Evolutionary conservation across 2,797 vertebrate species (phyloP), one percentile per base, ranked within the genome.

Genomic region (Danio tinwini): DNA sequence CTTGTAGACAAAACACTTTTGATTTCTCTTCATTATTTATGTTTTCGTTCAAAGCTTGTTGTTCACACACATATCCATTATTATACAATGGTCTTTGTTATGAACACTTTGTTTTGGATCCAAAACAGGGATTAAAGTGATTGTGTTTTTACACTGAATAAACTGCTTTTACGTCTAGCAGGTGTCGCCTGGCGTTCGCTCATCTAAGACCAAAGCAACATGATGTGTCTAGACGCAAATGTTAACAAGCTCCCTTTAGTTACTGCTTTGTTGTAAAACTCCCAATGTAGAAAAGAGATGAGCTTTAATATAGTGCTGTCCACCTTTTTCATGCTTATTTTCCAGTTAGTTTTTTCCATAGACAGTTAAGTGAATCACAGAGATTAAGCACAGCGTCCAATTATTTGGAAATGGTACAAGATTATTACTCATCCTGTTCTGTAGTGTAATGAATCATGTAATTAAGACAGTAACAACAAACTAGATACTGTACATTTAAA

Each of bases 161-260:
- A 79, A 67, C 74, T 73, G 80, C 69, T 76, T 71, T 85, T 70
- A 58, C 64, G 69, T 83, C 65, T 59, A 69, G 78, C 76, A 81
- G 83, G 65, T 85, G 82, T 49, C 78, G 64, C 76, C 49, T 69
- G 65, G 50, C 61, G 17, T 64, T 61, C 37, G 44, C 7, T 75
- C 17, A 59, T 40, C 39, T 44, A 47, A 85, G 82, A 83, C 83
- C 14, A 68, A 72, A 84, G 58, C 61, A 68, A 61, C 55, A 64
- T 42, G 68, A 17, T 80, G 74, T 63, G 73, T 84, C 82, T 78
- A 74, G 77, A 86, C 80, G 70, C 21, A 4, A 10, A 83, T 65
- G 29, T 80, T 63, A 49, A 81, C 78, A 78, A 72, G 74, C 52
- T 44, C 49, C 52, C 58, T 78, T 83, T 80, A 61, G 45, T 58